Base-by-base conservation (phyloP, 2,888 invertebrate species). In the Eucriotettix oculatus region DNA sequence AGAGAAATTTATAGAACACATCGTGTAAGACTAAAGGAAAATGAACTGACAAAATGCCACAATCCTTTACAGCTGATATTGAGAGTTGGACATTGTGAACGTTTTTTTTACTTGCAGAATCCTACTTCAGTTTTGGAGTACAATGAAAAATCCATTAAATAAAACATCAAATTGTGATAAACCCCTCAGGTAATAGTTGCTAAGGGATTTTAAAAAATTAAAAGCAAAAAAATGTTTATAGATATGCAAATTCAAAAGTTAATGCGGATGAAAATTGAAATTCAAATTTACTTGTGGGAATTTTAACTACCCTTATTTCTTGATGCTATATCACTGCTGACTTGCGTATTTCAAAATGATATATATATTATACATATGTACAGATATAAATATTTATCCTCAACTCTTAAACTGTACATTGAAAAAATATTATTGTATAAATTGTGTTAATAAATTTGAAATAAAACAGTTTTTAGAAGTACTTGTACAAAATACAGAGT, bases 151-250 rank as follows among this genome's bases (percentile, higher is more conserved):
- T 58, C 42, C 58, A 56, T 14, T 54, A 57, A 57, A 59, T 57
- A 57, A 60, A 60, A 54, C 58, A 60, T 63, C 62, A 63, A 62
- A 63, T 62, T 65, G 64, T 65, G 64, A 65, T 65, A 65, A 58
- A 58, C 60, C 62, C 64, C 64, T 64, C 64, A 64, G 64, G 64
- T 61, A 64, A 62, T 64, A 64, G 64, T 61, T 64, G 58, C 64
- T 65, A 63, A 65, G 63, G 63, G 62, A 65, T 62, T 61, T 63
- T 61, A 60, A 61, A 52, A 63, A 60, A 61, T 54, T 59, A 54
- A 62, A 58, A 54, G 53, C 52, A 62, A 58, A 59, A 57, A 57
- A 63, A 61, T 53, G 57, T 61, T 56, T 52, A 57, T 42, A 58
- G 60, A 62, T 60, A 44, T 60, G 60, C 44, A 48, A 43, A 54